Evolutionary conservation across 2,113 vertebrate genomes (phyloP).

Genomic region (Neolamprologus brichardi): DNA sequence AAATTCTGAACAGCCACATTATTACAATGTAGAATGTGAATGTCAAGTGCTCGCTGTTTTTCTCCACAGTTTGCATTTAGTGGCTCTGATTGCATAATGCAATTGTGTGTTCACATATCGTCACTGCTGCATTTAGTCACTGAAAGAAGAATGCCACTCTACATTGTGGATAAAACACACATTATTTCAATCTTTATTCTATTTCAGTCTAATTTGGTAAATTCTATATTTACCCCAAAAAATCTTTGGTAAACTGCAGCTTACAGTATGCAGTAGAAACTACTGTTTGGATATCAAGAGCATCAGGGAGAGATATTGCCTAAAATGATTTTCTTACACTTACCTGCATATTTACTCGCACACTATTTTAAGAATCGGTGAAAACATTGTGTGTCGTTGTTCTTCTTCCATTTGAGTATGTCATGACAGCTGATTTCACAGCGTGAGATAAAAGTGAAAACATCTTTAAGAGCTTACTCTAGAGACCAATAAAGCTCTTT

Average conservation of each 20-base stretch:
- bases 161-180: neutral
- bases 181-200: neutral
- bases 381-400: neutral
- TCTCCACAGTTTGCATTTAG: neutral
- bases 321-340: neutral
- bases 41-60: neutral
- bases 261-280: neutral
- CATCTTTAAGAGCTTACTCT: neutral
- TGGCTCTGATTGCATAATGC: neutral
- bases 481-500: neutral
- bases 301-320: neutral
- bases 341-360: neutral
- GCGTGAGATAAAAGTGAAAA: neutral
- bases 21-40: neutral
- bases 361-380: neutral
- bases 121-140: neutral
- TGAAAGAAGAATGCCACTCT: neutral
- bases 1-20: neutral
- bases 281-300: neutral
- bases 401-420: neutral
- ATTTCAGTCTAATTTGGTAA: neutral
- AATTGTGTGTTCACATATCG: neutral
- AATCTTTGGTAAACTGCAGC: neutral
- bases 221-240: neutral
- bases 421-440: neutral